Evolutionary conservation across 2,797 vertebrate species (phyloP), one percentile per base, ranked within the genome.

Genomic region (Toxotes lorentzi): DNA sequence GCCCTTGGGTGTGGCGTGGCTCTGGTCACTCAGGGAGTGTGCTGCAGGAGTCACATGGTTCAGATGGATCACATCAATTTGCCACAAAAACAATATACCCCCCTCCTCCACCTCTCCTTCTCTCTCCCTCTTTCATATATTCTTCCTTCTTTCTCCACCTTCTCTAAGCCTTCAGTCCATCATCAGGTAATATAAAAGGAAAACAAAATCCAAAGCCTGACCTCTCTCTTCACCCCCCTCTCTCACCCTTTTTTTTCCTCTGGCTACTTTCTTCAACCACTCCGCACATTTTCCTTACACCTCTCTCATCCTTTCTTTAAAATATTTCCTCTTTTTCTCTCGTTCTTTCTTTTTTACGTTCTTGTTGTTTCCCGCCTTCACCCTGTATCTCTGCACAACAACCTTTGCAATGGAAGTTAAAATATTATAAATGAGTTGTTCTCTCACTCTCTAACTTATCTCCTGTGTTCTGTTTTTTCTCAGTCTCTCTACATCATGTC

Each of bases 41-140:
- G 95, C 92, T 85, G 93, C 92, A 95, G 95, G 94, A 95, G 95
- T 94, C 96, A 94, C 86, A 92, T 92, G 92, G 95, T 94, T 85
- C 97, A 97, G 97, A 98, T 97, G 96, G 96, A 97, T 97, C 95
- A 88, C 95, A 96, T 97, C 96, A 97, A 98, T 98, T 97, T 96
- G 96, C 95, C 94, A 91, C 90, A 95, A 89, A 93, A 93, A 92
- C 88, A 93, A 93, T 89, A 91, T 68, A 76, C 78, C 53, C 75
- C 66, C 57, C 54, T 21, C 35, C 51, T 17, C 67, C 74, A 34
- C 38, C 48, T 53, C 43, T 43, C 10, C 1, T 38, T 51, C 57
- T 60, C 57, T 19, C 9, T 76, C 76, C n/a, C 60, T 51, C 62
- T 40, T 70, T 78, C 40, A 77, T 65, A 50, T 27, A 62, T 58